Base-by-base conservation (phyloP, 2,888 invertebrate species). In the Cryptophagus acutangulus region DNA sequence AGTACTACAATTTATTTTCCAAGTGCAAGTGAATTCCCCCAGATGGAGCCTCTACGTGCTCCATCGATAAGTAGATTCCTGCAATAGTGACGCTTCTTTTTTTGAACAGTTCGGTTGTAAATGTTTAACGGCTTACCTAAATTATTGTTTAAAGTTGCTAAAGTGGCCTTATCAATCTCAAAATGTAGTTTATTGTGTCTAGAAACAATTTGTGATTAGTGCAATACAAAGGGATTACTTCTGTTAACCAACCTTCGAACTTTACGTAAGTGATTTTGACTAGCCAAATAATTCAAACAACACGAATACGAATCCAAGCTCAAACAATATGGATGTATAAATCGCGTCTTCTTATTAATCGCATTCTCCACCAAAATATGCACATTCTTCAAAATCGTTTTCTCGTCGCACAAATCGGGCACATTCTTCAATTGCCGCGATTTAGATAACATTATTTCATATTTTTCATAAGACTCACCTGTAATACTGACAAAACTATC, bases 241-340 rank as follows among this genome's bases (percentile, higher is more conserved):
- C n/a, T n/a, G n/a, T n/a, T n/a, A n/a, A n/a, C n/a, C n/a, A n/a
- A 66, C 67, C 52, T 57, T 54, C 55, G 63, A 17, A 37, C 59
- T 49, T 66, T 72, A 1, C 41, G 16, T 1, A 76, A 49, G 1
- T 69, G 71, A 1, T 67, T 68, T 9, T 66, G 64, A 17, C 70
- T 67, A 2, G 66, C 63, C 1, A 82, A 70, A 1, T 78, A 77
- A 30, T 69, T 70, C 33, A 82, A 59, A 48, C 79, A 79, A 65
- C 76, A 75, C 20, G 67, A 70, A 33, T 74, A 69, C 38, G 76
- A 73, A 49, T 88, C 87, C 49, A 88, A 71, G 26, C 84, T 83
- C 41, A 89, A 72, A 51, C 81, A 79, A 68, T 85, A 86, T 0
- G 87, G 85, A 70, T 86, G 85, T 8, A 75, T 71, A 37, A 66